Evolutionary conservation across 2,797 vertebrate species (phyloP), one percentile per base, ranked within the genome.

Genomic region (Myripristis jacobus): DNA sequence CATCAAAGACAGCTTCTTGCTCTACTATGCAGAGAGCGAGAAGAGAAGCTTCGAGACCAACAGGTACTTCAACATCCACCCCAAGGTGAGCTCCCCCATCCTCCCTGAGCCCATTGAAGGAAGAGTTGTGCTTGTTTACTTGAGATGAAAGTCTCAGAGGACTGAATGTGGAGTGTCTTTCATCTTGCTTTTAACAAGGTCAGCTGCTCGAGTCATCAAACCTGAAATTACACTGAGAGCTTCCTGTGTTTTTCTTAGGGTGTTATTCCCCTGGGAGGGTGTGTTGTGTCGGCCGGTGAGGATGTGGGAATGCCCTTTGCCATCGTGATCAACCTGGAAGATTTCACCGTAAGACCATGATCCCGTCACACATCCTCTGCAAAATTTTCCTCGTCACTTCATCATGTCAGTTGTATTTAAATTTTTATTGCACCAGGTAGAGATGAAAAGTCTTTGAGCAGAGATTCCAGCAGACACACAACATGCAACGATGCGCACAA

Each of bases 1-100:
- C 86, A 96, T 99, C 92, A 99, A 99, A 90, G 98, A 99, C 90
- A 98, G 97, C 82, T 99, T 99, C 89, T 87, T 99, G 80, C 95
- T 99, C 16, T 99, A 99, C 84, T 99, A 99, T 63, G 96, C 96
- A 15, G 97, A 99, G 88, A 96, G 87, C 0, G 97, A 98, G 85
- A 98, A 94, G 90, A 97, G 92, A 83, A 97, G 84, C 91, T 98
- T 99, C 82, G 97, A 99, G 93, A 95, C 91, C 85, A 97, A 97
- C 87, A 94, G 93, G 64, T 96, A 92, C 91, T 98, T 99, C 92
- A 99, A 99, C 87, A 98, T 99, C 80, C 98, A 99, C 67, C 98
- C 98, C 1, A 99, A 98, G 96, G 98, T 98, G 86, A 94, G 93
- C 38, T 0, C 15, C 43, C n/a, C 3, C 57, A 3, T 4, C 11